Evolutionary conservation across 30 jellyfish, hydroid and myxozoan genomes (phyloP).

Genomic region (Euphysa ruthae): DNA sequence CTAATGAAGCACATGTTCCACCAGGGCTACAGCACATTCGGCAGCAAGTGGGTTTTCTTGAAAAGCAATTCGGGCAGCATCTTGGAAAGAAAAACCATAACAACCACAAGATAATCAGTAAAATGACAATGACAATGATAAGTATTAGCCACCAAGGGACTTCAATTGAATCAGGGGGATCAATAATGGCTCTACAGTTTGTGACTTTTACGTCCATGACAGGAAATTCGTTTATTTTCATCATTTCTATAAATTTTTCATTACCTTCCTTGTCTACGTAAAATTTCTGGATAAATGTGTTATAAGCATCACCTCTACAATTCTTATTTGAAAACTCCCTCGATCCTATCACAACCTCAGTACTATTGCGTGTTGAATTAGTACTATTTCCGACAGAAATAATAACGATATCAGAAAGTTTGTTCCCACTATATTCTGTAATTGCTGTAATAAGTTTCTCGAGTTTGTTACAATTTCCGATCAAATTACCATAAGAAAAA

Average conservation of each 20-base stretch:
- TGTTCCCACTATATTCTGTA: conserved; percentile 16
- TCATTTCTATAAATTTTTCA: conserved; percentile 19
- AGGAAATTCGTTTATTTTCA: conserved; percentile 27
- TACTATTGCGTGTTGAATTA: conserved; percentile 14
- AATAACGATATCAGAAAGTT: conserved; percentile 25
- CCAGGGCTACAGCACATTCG: conserved; percentile 61
- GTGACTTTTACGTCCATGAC: not conserved
- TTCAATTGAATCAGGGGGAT: not conserved
- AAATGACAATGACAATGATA: conserved; percentile 35
- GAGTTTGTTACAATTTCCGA: conserved; percentile 5
- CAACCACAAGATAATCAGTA: conserved; percentile 58
- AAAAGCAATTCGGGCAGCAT: conserved; percentile 62
- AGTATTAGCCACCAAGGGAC: conserved; percentile 72
- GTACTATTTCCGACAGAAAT: not conserved
- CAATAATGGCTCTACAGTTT: not conserved
- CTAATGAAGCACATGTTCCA: conserved; percentile 67
- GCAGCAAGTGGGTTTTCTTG: conserved; percentile 41
- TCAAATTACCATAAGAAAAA: not conserved
- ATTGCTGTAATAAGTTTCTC: conserved; percentile 4
- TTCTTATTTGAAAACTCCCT: conserved; percentile 30
- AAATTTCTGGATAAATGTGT: conserved; percentile 40
- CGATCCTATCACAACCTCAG: conserved; percentile 51
- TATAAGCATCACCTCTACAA: conserved; percentile 38
- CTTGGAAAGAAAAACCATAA: conserved; percentile 91
- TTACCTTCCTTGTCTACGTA: conserved; percentile 34